Percentiles rank a stretch among this genome's conserved stretches.
phyloP scores from a whole-genome alignment of 2,113 vertebrate species.

The Castor canadensis region DNA sequence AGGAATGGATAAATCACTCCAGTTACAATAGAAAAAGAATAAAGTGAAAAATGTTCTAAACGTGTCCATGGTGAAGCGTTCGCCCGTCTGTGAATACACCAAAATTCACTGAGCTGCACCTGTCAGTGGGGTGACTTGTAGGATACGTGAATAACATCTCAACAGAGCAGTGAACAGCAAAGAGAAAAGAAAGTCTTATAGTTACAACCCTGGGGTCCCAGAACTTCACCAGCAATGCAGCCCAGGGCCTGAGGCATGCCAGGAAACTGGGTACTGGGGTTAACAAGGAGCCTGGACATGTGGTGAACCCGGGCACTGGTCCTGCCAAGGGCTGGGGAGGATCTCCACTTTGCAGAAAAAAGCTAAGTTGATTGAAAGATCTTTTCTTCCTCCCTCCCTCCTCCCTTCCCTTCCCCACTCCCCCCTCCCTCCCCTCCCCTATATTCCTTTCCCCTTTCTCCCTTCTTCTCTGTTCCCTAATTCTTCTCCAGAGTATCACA shows the following conservation, averaged over 20 bases:
- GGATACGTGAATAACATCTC: not conserved
- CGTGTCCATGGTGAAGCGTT: not conserved
- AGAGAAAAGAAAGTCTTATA: not conserved
- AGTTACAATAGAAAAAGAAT: not conserved
- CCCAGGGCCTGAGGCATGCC: not conserved
- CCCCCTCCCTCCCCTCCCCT: no score
- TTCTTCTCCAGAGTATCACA: no score
- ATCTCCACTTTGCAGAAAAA: not conserved
- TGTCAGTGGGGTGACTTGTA: no score
- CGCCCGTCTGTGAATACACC: not conserved
- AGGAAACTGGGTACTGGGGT: not conserved
- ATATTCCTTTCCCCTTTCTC: no score
- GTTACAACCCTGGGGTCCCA: not conserved
- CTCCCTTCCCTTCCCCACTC: no score
- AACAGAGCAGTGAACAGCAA: no score
- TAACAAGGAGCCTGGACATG: not conserved
- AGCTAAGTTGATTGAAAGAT: not conserved
- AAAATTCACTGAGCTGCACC: not conserved
- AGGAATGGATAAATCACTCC: not conserved
- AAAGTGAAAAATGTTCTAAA: no score
- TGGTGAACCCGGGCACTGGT: no score
- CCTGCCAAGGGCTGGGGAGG: rapidly evolving
- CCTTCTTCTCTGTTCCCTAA: no score
- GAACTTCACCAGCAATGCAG: not conserved
- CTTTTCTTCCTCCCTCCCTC: no score